Evolutionary conservation across 2,888 invertebrate genomes (phyloP).

Genomic region (Spialia ferax): DNA sequence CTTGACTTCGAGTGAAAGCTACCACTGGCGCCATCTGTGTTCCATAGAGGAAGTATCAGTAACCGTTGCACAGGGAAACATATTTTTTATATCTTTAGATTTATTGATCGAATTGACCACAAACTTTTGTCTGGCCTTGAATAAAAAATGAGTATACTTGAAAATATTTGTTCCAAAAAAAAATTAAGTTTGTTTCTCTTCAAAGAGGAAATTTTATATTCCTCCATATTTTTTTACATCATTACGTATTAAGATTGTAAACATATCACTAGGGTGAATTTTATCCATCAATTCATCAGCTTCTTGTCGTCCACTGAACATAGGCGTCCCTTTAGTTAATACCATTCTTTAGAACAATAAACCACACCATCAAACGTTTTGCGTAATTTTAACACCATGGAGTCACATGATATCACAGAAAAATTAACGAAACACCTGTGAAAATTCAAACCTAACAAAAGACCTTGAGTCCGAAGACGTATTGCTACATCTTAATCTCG

Average conservation of each 20-base stretch:
- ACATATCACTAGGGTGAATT: too few relatives aligned
- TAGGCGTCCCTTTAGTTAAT: too few relatives aligned
- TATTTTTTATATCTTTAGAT: background rate
- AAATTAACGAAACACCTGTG: slow-evolving; percentile 41
- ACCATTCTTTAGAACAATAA: too few relatives aligned
- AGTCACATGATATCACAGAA: background rate
- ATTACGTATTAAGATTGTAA: too few relatives aligned
- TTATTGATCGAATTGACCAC: background rate
- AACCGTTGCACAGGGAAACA: slow-evolving; percentile 2
- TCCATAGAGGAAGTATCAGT: slow-evolving; percentile 16
- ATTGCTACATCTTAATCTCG: slow-evolving; percentile 40
- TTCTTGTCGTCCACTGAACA: too few relatives aligned
- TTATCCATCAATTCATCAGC: too few relatives aligned
- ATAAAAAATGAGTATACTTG: too few relatives aligned
- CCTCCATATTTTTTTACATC: too few relatives aligned
- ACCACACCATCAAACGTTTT: too few relatives aligned
- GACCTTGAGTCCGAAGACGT: slow-evolving; percentile 41
- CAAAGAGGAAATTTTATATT: too few relatives aligned
- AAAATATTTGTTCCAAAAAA: too few relatives aligned
- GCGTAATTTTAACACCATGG: background rate
- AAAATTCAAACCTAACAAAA: slow-evolving; percentile 47
- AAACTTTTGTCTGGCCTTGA: background rate
- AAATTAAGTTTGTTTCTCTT: too few relatives aligned
- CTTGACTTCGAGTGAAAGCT: slow-evolving; percentile 46
- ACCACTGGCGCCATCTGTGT: slow-evolving; percentile 43